Base-by-base conservation (phyloP, 2,888 invertebrate genomes). In the Daptonema setosum region DNA sequence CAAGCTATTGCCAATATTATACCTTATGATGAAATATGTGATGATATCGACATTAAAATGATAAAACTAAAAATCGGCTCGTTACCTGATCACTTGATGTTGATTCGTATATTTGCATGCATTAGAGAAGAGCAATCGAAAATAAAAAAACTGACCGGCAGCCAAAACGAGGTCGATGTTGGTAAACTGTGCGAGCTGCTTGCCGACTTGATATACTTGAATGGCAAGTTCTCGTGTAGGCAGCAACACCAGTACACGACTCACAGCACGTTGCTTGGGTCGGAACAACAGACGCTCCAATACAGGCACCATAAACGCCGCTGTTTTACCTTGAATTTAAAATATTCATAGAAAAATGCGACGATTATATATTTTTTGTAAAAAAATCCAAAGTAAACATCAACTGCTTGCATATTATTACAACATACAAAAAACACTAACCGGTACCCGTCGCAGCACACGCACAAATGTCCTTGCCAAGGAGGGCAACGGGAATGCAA, bases 141-240 rank as follows among this genome's bases (percentile, higher is more conserved):
- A n/a, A 53, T 52, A 54, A 8, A 2, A 17, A 17, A 11, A 60
- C 64, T 48, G 55, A 72, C 72, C 72, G 35, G 71, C 69, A 29
- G 71, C 67, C 28, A 74, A 63, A 28, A 67, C 68, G 22, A 70
- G 65, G 24, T 69, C 66, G 28, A 76, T 68, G 56, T 72, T 74
- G 1, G 87, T 86, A 69, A 83, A 87, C 70, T 91, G 90, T 0
- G 85, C 78, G 3, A 97, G 75, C 68, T 91, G 88, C 65, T 83
- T 81, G 0, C 87, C 82, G 1, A 95, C 93, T 71, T 88, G 83
- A 68, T 90, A 91, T 0, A 97, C 93, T 70, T 97, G 97, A 1
- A 93, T 90, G 29, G 95, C 95, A 66, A 97, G 75, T 73, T 97
- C 97, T 70, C 97, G 79, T 0, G 97, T 97, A 0, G 97, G 97